Conservation (phyloP, 2,113 vertebrate species). For the Elephantulus edwardii region DNA sequence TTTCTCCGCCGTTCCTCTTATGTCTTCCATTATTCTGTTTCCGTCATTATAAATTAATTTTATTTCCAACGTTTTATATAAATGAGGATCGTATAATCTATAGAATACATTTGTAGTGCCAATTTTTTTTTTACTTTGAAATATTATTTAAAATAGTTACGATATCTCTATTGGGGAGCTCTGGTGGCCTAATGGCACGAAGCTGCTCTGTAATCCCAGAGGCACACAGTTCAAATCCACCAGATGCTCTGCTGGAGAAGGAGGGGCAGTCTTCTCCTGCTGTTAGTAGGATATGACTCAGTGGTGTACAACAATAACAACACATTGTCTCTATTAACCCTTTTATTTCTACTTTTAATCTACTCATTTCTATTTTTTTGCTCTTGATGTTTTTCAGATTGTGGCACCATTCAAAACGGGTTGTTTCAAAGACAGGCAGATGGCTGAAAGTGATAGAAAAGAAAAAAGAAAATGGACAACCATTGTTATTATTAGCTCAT, state of each 20-base stretch:
- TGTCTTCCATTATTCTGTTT: not conserved
- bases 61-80: not conserved
- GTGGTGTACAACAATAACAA: too few relatives aligned
- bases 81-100: not conserved
- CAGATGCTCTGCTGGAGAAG: too few relatives aligned
- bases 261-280: too few relatives aligned
- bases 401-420: not conserved
- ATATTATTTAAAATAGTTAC: too few relatives aligned
- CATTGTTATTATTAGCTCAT: constrained; percentile 89
- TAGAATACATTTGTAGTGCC: too few relatives aligned
- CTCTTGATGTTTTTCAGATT: constrained; percentile 51
- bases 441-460: constrained; percentile 73
- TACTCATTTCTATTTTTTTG: constrained; percentile 46
- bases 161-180: too few relatives aligned
- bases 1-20: not conserved
- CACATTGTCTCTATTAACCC: not conserved
- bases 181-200: too few relatives aligned
- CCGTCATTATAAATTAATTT: not conserved
- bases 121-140: too few relatives aligned
- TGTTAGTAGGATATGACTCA: too few relatives aligned
- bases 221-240: too few relatives aligned
- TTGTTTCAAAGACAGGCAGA: constrained; percentile 45
- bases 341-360: constrained; percentile 42
- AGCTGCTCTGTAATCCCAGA: too few relatives aligned
- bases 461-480: constrained; percentile 87